phyloP scores from a whole-genome alignment of 1,140 invertebrate species.

The Ceratosolen fusciceps region DNA sequence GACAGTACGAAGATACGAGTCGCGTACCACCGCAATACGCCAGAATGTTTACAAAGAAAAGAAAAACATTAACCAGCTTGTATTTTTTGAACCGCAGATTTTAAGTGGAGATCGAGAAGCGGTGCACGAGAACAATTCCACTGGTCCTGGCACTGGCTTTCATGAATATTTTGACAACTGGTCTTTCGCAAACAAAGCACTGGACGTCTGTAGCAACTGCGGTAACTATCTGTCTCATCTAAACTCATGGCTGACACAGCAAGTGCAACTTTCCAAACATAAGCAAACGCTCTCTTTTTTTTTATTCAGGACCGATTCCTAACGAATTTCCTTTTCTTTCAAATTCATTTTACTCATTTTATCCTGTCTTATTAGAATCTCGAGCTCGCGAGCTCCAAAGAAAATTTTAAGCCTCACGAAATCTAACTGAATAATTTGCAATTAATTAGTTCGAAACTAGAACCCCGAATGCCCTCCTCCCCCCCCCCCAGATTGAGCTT shows the following conservation, averaged over 20 bases:
- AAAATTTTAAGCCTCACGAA: too few species aligned
- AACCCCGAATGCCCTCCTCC: too few species aligned
- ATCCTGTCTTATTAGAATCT: too few species aligned
- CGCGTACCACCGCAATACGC: not conserved
- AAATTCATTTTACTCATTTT: too few species aligned
- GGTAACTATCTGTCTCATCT: constrained; percentile 58
- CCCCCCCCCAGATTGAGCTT: too few species aligned
- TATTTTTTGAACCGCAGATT: constrained; percentile 17
- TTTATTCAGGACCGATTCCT: not conserved
- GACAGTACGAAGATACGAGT: not conserved
- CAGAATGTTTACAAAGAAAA: constrained; percentile 5
- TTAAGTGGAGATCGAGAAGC: constrained; percentile 30
- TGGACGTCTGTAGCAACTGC: constrained; percentile 62
- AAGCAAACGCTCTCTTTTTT: not conserved
- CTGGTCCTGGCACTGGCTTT: not conserved
- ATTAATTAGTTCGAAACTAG: too few species aligned
- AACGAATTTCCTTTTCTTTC: too few species aligned
- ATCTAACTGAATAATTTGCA: too few species aligned
- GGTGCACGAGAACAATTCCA: constrained; percentile 50
- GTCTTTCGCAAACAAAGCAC: constrained; percentile 52
- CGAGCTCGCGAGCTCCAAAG: too few species aligned
- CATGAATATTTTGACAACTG: constrained; percentile 57
- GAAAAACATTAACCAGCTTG: not conserved
- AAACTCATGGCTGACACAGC: not conserved
- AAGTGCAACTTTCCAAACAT: constrained; percentile 23